Evolutionary conservation across 2,888 invertebrate species (phyloP), one percentile per base, ranked within the genome.

Genomic region (Caenorhabditis angaria): DNA sequence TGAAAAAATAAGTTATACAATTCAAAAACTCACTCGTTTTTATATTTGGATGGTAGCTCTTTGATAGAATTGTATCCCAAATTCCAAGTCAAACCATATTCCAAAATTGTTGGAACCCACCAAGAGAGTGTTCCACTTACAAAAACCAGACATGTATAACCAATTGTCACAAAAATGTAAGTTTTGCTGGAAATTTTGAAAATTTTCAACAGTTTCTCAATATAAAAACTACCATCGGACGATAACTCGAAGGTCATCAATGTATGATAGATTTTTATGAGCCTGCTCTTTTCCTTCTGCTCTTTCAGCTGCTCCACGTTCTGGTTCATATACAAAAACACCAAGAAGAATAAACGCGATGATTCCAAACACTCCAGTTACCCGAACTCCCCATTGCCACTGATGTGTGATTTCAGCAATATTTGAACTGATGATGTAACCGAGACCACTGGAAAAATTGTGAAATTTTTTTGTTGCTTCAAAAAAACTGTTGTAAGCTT

Each of bases 121-220:
- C 79, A 80, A 25, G 77, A 73, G 14, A 80, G 25, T 47, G 79
- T 94, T 64, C 99, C 99, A 24, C 96, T 93, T 29, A 97, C 96
- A 89, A 97, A 99, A 6, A 97, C 93, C 20, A 99, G 96, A 88
- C 95, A 95, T 0, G 97, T 99, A 88, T 97, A 97, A 59, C 95
- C 97, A 27, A 92, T 90, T 1, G 97, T 94, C 1, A 95, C 94
- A 81, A 94, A 90, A 91, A 99, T 92, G 88, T 96, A 99, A 79
- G 95, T 97, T 62, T 91, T 92, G 88, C 94, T 86, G 59, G 60
- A 83, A 77, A 55, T 5, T 25, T 18, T 64, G 5, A 20, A 32
- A 32, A 10, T n/a, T 8, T 14, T 47, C 32, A 32, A 22, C 12
- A 8, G 27, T 2, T 27, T 18, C 18, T 6, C 32, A n/a, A n/a